These are phyloP conservation scores for Himalopsyche kuldschensis DNA, from an alignment of 2,888 invertebrate species.

Conservation along the genomic window DNA sequence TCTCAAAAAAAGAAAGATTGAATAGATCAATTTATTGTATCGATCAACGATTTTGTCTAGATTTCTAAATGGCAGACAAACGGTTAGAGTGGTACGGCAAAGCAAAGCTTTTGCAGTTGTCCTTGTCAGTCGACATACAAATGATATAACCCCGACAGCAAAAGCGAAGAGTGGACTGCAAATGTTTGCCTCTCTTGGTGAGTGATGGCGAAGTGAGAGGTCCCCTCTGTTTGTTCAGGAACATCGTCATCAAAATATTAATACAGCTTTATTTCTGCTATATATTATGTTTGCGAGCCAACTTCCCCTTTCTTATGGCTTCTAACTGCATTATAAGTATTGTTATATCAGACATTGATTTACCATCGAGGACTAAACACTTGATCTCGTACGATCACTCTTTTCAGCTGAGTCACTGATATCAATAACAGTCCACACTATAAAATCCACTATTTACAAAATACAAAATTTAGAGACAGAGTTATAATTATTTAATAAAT, in stretches of 20 bases:
- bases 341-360: not conserved
- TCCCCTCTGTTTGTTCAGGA: conserved; percentile 43
- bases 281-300: not conserved
- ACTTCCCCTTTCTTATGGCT: not conserved
- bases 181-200: conserved; percentile 46
- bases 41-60: too few relatives aligned
- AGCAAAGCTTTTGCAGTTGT: not conserved
- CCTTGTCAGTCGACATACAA: not conserved
- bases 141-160: not conserved
- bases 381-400: too few relatives aligned
- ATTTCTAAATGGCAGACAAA: not conserved
- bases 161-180: conserved; percentile 44
- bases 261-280: conserved; percentile 30
- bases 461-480: too few relatives aligned
- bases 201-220: not conserved
- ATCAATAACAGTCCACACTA: too few relatives aligned
- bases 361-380: too few relatives aligned
- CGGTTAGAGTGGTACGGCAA: not conserved
- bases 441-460: too few relatives aligned
- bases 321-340: not conserved
- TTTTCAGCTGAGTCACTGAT: too few relatives aligned
- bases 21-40: too few relatives aligned
- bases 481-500: too few relatives aligned
- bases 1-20: too few relatives aligned
- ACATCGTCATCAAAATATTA: conserved; percentile 26